phyloP scores from a whole-genome alignment of 1,140 invertebrate genomes.

The Drosophila aff. region DNA sequence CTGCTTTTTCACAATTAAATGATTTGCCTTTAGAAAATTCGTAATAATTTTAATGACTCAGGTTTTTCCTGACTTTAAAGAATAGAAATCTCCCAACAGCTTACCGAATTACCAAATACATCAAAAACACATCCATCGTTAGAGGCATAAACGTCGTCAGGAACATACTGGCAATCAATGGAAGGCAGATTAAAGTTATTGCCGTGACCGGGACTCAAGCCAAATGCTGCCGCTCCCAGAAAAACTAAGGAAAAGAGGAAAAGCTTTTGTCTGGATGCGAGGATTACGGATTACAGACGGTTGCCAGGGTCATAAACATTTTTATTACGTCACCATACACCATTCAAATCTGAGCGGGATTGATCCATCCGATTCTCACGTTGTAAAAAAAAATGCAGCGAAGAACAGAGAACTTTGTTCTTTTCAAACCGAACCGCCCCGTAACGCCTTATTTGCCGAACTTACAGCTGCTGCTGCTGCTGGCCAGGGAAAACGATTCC shows the following conservation, averaged over 20 bases:
- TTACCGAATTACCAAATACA: background rate
- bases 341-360: conserved; percentile 39
- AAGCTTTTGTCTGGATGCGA: conserved; percentile 38
- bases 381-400: conserved; percentile 33
- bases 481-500: conserved; percentile 46
- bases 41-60: background rate
- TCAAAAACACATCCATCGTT: conserved; percentile 30
- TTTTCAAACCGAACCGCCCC: conserved; percentile 39
- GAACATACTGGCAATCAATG: conserved; percentile 29
- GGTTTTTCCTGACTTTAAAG: background rate
- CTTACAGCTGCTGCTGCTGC: conserved; percentile 16
- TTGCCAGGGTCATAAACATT: conserved; percentile 46
- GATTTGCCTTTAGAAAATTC: background rate
- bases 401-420: conserved; percentile 32
- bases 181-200: conserved; percentile 45
- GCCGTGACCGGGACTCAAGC: conserved; percentile 28
- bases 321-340: conserved; percentile 33
- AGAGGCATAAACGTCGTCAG: conserved; percentile 23
- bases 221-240: background rate
- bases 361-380: conserved; percentile 48
- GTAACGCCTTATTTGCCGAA: background rate
- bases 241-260: conserved; percentile 14
- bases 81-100: background rate
- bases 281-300: conserved; percentile 49
- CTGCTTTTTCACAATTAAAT: background rate